A percentile compares a stretch with the other conserved stretches of the same genome.
Evolutionary conservation across 2,888 invertebrate genomes (phyloP).

Genomic region (Drosophila differens): DNA sequence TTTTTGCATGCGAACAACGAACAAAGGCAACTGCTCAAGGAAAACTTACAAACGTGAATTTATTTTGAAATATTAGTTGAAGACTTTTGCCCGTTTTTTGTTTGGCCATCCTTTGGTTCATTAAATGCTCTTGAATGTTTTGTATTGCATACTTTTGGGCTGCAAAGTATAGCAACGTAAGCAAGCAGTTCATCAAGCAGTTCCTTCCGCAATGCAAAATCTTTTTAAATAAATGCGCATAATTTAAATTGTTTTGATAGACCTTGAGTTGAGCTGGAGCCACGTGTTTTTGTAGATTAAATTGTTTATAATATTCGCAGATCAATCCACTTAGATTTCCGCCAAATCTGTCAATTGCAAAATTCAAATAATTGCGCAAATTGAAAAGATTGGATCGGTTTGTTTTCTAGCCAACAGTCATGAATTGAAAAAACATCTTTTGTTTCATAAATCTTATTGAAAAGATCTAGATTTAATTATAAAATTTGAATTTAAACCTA

Average conservation of each 20-base stretch:
- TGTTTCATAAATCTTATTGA: conserved; percentile 26
- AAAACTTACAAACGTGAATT: neutral
- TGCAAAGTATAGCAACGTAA: rapidly evolving
- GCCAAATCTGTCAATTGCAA: neutral
- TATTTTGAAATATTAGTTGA: neutral
- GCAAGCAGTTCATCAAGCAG: conserved; percentile 40
- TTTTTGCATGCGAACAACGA: conserved; percentile 15
- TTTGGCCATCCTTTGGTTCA: neutral
- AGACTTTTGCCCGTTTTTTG: neutral
- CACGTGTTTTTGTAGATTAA: neutral
- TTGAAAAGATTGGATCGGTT: neutral
- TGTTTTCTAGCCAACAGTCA: neutral
- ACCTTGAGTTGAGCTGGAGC: neutral
- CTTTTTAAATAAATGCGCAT: conserved; percentile 21
- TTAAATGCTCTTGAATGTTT: neutral
- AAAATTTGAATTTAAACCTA: conserved; percentile 36
- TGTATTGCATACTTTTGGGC: conserved; percentile 21
- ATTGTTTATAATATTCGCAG: neutral
- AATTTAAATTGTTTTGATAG: conserved; percentile 8
- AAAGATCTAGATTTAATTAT: conserved; percentile 24
- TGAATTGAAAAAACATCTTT: conserved; percentile 12
- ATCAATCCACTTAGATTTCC: neutral
- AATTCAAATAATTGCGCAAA: neutral
- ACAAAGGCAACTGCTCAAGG: neutral
- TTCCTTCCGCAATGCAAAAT: neutral